phyloP scores from a whole-genome alignment of 2,113 vertebrate species.

The Callipepla squamata region DNA sequence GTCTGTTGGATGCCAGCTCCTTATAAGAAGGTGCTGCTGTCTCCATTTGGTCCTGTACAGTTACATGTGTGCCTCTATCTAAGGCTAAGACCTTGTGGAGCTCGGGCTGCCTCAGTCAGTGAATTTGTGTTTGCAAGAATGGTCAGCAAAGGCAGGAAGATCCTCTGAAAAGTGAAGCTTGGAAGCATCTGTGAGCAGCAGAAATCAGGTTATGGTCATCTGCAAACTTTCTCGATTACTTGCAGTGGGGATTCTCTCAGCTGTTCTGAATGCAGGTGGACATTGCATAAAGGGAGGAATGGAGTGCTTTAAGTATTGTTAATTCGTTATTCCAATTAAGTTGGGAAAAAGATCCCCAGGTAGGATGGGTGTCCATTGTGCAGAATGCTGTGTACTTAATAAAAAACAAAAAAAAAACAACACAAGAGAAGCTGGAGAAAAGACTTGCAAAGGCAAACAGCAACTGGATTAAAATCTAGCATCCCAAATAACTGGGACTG shows the following conservation, averaged over 20 bases:
- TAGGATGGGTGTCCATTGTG: accelerated
- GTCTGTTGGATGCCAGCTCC: background rate
- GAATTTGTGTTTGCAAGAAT: background rate
- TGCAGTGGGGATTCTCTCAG: background rate
- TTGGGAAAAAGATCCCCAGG: background rate
- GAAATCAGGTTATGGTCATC: background rate
- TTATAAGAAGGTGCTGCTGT: background rate
- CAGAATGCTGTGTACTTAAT: background rate
- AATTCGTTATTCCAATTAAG: background rate
- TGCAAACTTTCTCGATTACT: background rate
- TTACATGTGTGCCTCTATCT: background rate
- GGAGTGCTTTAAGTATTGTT: background rate
- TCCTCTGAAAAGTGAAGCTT: background rate
- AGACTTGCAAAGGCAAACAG: background rate
- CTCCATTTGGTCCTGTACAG: background rate
- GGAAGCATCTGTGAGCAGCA: background rate
- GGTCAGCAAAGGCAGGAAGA: background rate
- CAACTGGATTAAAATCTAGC: background rate
- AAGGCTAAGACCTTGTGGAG: background rate
- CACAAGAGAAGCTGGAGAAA: background rate
- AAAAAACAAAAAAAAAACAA: background rate
- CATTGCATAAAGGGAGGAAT: background rate
- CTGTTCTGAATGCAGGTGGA: background rate
- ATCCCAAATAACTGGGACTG: background rate
- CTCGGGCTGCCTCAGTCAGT: background rate